Base-by-base conservation (phyloP, 2,113 vertebrate species). In the Muntiacus reevesi region DNA sequence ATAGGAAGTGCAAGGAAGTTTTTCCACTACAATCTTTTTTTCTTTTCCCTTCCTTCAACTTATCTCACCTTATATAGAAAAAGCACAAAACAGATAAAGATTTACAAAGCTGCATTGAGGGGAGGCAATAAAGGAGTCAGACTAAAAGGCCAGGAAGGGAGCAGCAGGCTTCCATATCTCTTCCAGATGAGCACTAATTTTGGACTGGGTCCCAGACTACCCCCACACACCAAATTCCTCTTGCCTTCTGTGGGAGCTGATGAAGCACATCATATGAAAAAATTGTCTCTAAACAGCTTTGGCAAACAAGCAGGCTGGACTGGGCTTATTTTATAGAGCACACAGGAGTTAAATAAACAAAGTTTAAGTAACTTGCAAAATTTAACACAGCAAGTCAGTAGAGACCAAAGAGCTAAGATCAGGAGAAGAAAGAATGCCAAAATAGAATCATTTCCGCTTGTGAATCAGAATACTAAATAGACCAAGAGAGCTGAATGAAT, bases 221-320 rank as follows among this genome's bases (percentile, higher is more conserved):
- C 98, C 98, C 98, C 98, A 97, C 98, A 97, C 95, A 95, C 87
- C 91, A 93, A 97, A 98, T 98, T 98, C 98, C 93, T 98, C 96
- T 91, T 97, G 98, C 97, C 96, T 97, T 98, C 96, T 96, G 98
- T 97, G 97, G 98, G 94, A 98, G 97, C 94, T 94, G 98, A 97
- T 97, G 97, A 97, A 97, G 96, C 97, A 87, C 79, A 97, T 96
- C 97, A 87, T 93, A 97, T 95, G 98, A 97, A 98, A 98, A 74
- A 97, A 96, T 43, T 91, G 96, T 98, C 97, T 98, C 91, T 93
- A 97, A 97, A 94, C 97, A 96, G 85, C 76, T 83, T 88, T 95
- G 88, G 95, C 96, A 91, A 98, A 94, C 90, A 96, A 94, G 28
- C 60, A 95, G 74, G 67, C 92, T 94, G 96, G 47, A 92, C 33